A percentile compares a stretch with the other conserved stretches of the same genome.
Conservation (phyloP, 2,888 invertebrate species). For the Loripinus fragilis region DNA sequence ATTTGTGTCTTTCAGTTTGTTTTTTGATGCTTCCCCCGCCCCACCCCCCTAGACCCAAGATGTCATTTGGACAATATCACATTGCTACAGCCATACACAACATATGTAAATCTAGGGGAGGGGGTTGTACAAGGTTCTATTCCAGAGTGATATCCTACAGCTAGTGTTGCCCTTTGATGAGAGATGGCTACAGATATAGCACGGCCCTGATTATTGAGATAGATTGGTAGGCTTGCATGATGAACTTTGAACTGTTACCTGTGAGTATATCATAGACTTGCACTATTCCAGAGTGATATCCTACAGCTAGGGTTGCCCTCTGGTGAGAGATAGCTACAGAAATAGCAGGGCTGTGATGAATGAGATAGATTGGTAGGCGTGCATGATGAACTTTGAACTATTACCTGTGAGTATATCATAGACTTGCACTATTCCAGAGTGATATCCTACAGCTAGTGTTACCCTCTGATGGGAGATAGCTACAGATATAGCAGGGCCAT, state of each 20-base stretch:
- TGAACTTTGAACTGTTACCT: too few species aligned
- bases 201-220: too few species aligned
- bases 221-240: too few species aligned
- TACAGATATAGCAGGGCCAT: constrained; percentile 73
- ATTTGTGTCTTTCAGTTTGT: too few species aligned
- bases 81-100: too few species aligned
- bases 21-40: too few species aligned
- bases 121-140: too few species aligned
- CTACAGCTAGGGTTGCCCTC: constrained; percentile 74
- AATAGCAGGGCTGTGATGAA: constrained; percentile 72
- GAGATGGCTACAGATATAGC: constrained; percentile 71
- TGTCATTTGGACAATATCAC: too few species aligned
- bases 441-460: constrained; percentile 79
- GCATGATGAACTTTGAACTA: too few species aligned
- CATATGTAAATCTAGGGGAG: too few species aligned
- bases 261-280: constrained; percentile 72
- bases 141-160: constrained; percentile 80
- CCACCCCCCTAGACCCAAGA: too few species aligned
- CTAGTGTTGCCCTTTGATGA: constrained; percentile 70
- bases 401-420: constrained; percentile 77
- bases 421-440: constrained; percentile 73
- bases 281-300: constrained; percentile 79
- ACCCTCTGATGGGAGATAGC: constrained; percentile 69
- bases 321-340: constrained; percentile 71
- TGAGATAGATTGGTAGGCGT: too few species aligned